A percentile compares a stretch with the other conserved stretches of the same genome.
phyloP scores from a whole-genome alignment of 2,888 invertebrate genomes.

The Apamea monoglypha region DNA sequence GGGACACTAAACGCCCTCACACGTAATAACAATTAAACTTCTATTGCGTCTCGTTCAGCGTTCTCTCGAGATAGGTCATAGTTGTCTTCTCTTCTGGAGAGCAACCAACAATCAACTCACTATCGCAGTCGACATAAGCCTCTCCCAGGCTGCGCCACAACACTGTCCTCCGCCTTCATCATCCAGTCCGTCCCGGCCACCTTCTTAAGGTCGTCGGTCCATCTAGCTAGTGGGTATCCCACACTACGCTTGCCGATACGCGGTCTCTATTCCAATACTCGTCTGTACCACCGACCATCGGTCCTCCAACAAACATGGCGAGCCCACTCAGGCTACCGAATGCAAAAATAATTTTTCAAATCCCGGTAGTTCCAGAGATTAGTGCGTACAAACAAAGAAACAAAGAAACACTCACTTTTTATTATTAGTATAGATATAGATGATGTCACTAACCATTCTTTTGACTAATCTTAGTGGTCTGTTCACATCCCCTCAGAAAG shows the following conservation, averaged over 20 bases:
- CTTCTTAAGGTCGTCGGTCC: not conserved
- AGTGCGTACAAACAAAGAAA: no score
- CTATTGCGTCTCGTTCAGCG: not conserved
- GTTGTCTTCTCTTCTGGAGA: not conserved
- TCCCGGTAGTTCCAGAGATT: no score
- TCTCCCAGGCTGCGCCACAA: not conserved
- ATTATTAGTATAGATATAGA: no score
- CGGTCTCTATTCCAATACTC: not conserved
- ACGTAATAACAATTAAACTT: not conserved
- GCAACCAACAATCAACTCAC: not conserved
- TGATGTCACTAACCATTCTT: not conserved
- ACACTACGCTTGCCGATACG: not conserved
- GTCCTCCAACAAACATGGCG: no score
- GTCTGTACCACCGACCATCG: not conserved
- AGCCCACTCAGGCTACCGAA: no score
- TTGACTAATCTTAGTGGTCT: not conserved
- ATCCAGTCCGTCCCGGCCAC: not conserved
- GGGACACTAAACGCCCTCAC: not conserved
- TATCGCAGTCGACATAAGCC: not conserved
- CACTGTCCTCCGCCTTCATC: not conserved
- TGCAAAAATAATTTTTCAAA: no score
- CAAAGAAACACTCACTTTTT: no score
- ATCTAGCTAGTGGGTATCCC: not conserved
- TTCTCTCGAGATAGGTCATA: not conserved
- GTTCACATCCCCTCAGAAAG: not conserved